These are phyloP conservation scores for Zoanthus sociatus DNA, from an alignment of 92 coral and sea anemone species.

Conservation along the genomic window DNA sequence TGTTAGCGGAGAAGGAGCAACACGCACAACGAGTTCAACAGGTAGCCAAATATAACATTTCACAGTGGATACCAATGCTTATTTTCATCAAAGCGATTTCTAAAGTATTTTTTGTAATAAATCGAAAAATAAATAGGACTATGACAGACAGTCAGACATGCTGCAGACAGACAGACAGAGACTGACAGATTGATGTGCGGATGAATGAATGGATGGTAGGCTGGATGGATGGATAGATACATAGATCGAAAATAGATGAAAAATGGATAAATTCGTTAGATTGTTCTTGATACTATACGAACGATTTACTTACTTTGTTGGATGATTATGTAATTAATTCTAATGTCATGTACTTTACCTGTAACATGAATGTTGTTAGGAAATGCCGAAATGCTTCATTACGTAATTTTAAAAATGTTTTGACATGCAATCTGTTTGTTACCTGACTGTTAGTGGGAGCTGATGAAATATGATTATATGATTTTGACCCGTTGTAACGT, in stretches of 20 bases:
- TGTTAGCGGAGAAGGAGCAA: slow-evolving; percentile 94
- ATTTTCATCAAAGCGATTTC: too few relatives aligned
- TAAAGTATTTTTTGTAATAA: not conserved
- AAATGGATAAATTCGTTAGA: not conserved
- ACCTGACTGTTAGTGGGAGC: not conserved
- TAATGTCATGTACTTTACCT: not conserved
- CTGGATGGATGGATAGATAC: too few relatives aligned
- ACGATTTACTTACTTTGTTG: too few relatives aligned
- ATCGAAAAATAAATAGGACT: too few relatives aligned
- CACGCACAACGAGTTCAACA: slow-evolving; percentile 99
- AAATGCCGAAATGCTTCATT: not conserved
- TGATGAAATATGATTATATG: not conserved
- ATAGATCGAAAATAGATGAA: too few relatives aligned
- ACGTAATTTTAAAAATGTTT: not conserved
- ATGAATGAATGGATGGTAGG: too few relatives aligned
- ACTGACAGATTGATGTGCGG: too few relatives aligned
- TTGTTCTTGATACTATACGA: not conserved
- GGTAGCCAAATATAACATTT: slow-evolving; percentile 51
- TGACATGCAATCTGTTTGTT: not conserved
- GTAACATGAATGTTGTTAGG: not conserved
- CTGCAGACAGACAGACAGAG: too few relatives aligned
- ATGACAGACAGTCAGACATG: too few relatives aligned
- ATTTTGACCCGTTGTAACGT: too few relatives aligned
- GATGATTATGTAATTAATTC: not conserved
- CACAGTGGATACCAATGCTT: not conserved